These are phyloP conservation scores for Enteromius mattozi DNA, from an alignment of 2,797 vertebrate species.

Conservation along the genomic window DNA sequence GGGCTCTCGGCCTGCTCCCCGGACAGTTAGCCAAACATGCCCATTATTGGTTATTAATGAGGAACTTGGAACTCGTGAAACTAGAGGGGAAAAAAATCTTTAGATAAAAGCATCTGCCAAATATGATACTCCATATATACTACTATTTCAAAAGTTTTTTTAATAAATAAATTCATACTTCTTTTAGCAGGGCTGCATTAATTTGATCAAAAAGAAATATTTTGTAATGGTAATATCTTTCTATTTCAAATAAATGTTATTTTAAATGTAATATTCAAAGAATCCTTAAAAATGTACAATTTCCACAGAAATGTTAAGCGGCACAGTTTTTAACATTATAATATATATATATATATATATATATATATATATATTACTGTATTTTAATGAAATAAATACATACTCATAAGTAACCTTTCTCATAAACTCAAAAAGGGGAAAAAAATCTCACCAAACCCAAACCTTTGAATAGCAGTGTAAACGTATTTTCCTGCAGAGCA, in stretches of 20 bases:
- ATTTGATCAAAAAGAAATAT: neutral
- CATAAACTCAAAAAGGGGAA: neutral
- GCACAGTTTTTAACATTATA: neutral
- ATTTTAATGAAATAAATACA: neutral
- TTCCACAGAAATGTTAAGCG: neutral
- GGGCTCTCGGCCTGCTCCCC: no score
- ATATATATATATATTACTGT: neutral
- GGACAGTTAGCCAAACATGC: no score
- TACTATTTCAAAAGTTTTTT: neutral
- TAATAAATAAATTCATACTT: neutral
- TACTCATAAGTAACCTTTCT: neutral
- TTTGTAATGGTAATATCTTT: neutral
- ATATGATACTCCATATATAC: no score
- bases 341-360: no score
- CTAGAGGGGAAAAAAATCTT: no score
- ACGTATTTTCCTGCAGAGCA: neutral
- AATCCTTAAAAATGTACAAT: neutral
- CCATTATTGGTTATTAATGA: no score
- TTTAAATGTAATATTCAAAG: neutral
- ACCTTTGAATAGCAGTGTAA: neutral
- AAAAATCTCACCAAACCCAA: neutral
- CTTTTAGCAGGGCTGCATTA: neutral
- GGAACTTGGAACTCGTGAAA: no score
- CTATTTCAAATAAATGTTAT: neutral
- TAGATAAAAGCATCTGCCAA: no score